These are phyloP conservation scores for Limnephilus lunatus DNA, from an alignment of 2,888 invertebrate species.

Conservation along the genomic window DNA sequence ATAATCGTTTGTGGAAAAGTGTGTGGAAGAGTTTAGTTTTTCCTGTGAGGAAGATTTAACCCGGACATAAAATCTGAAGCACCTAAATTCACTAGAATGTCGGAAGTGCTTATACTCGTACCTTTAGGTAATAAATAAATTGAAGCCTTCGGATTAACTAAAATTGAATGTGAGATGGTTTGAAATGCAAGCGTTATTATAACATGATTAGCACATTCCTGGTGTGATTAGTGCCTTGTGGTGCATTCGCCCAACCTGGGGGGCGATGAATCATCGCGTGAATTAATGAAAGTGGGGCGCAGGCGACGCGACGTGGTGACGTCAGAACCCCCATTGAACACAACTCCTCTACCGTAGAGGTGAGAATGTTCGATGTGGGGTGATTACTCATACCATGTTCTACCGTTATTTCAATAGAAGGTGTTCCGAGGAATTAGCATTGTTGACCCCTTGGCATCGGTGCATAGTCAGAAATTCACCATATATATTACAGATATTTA, in stretches of 20 bases:
- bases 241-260: constrained; percentile 12
- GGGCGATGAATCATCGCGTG: constrained; percentile 39
- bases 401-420: too few species aligned
- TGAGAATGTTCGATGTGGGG: not conserved
- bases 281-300: not conserved
- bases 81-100: too few species aligned
- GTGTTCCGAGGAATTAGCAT: too few species aligned
- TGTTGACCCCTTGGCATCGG: too few species aligned
- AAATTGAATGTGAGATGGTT: not conserved
- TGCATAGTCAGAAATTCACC: too few species aligned
- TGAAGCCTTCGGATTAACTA: not conserved
- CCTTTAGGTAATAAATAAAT: too few species aligned
- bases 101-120: too few species aligned
- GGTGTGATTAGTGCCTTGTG: not conserved
- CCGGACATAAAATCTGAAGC: too few species aligned
- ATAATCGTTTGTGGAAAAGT: too few species aligned
- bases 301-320: constrained; percentile 6
- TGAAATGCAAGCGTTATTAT: not conserved
- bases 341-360: not conserved
- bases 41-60: too few species aligned
- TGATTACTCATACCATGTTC: not conserved
- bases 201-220: not conserved
- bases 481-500: too few species aligned
- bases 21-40: too few species aligned
- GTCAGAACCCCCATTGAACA: not conserved